phyloP scores from a whole-genome alignment of 2,888 invertebrate genomes.

The Heliconius aoede region DNA sequence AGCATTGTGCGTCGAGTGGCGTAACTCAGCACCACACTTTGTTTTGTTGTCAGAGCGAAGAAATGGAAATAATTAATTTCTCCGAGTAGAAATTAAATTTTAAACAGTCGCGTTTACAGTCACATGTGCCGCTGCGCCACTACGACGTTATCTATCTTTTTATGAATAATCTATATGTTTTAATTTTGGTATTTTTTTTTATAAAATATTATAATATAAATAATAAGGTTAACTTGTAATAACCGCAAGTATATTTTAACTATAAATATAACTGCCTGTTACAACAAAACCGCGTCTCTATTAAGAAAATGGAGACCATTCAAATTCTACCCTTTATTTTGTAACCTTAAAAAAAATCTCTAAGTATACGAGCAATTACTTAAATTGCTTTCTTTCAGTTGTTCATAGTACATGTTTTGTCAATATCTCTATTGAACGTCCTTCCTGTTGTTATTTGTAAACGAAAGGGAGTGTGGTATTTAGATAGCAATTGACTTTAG shows the following conservation, averaged over 20 bases:
- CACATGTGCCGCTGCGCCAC: too few species aligned
- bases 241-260: neutral
- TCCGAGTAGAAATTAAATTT: too few species aligned
- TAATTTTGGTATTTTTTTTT: too few species aligned
- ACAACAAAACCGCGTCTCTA: neutral
- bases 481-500: constrained; percentile 3
- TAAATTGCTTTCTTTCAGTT: constrained; percentile 9
- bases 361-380: constrained; percentile 21
- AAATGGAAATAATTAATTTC: too few species aligned
- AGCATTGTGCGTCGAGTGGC: too few species aligned
- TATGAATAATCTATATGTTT: too few species aligned
- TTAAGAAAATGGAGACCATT: neutral
- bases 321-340: constrained; percentile 1
- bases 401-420: constrained; percentile 1
- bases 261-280: neutral
- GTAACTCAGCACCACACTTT: too few species aligned
- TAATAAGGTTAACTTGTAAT: neutral
- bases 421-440: constrained; percentile 23
- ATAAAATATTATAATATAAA: neutral
- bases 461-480: constrained; percentile 2
- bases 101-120: too few species aligned
- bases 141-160: too few species aligned
- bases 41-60: too few species aligned
- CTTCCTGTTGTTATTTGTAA: neutral
- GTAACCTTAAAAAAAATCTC: constrained; percentile 14